Evolutionary conservation across 2,113 vertebrate species (phyloP).

Genomic region (Callaeas wilsoni): DNA sequence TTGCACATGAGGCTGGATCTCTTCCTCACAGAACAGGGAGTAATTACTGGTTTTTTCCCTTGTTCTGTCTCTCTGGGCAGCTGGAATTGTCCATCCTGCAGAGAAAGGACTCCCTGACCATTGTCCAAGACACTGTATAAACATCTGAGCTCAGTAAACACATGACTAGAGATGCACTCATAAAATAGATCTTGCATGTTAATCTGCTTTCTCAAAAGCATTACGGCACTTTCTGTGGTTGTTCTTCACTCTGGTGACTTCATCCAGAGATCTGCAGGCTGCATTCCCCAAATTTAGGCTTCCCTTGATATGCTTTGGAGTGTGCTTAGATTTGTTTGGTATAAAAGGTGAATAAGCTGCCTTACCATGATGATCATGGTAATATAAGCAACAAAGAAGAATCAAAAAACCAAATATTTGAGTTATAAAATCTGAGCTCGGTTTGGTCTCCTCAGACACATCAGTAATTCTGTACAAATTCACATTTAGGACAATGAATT

Average conservation of each 20-base stretch:
- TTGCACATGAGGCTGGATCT: neutral
- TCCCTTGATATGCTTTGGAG: neutral
- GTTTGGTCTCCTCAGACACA: neutral
- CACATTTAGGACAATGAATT: neutral
- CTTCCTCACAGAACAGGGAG: neutral
- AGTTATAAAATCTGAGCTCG: neutral
- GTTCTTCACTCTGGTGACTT: neutral
- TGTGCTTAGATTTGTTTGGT: neutral
- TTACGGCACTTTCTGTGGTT: neutral
- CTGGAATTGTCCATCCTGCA: neutral
- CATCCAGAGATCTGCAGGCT: neutral
- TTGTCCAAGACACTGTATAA: neutral
- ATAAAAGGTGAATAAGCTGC: neutral
- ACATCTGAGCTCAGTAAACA: neutral
- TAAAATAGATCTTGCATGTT: neutral
- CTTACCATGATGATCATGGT: neutral
- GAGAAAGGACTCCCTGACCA: neutral
- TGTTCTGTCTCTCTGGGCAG: neutral
- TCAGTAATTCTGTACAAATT: neutral
- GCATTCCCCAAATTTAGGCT: neutral
- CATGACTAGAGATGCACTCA: neutral
- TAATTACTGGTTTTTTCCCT: neutral
- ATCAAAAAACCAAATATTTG: neutral
- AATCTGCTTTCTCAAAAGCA: neutral
- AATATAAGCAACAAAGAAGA: neutral